These are phyloP conservation scores for Limnephilus lunatus DNA, from an alignment of 2,888 invertebrate genomes.

Conservation along the genomic window DNA sequence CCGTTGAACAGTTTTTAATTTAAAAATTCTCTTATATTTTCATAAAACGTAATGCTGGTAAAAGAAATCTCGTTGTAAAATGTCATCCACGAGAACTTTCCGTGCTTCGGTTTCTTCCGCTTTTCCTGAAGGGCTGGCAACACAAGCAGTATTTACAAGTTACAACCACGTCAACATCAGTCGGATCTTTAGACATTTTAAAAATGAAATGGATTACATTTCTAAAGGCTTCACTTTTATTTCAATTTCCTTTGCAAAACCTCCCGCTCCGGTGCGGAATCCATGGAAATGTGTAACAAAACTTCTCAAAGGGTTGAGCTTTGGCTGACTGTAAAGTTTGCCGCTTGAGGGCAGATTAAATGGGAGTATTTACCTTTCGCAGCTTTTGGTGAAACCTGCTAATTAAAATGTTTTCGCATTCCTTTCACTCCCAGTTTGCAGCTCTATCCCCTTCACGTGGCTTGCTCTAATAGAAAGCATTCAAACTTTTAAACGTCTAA, in stretches of 20 bases:
- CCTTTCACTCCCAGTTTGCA: conserved; percentile 22
- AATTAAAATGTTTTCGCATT: conserved; percentile 43
- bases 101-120: not conserved
- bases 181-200: conserved; percentile 11
- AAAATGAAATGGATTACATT: conserved; percentile 35
- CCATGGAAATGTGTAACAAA: conserved; percentile 43
- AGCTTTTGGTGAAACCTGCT: conserved; percentile 40
- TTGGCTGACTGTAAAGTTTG: conserved; percentile 33
- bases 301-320: conserved; percentile 44
- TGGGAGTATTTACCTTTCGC: conserved; percentile 43
- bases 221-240: conserved; percentile 26
- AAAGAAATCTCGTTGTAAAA: not conserved
- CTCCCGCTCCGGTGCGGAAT: conserved; percentile 14
- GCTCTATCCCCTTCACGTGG: not conserved
- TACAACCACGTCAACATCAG: conserved; percentile 9
- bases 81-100: not conserved
- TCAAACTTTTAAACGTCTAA: too few species aligned
- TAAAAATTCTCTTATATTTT: not conserved
- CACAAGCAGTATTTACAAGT: not conserved
- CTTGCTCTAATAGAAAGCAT: not conserved
- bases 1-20: not conserved
- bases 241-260: conserved; percentile 42
- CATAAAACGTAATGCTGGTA: not conserved
- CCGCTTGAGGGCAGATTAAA: conserved; percentile 33
- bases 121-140: not conserved